These are phyloP conservation scores for Galaxias olidus DNA, from an alignment of 2,797 vertebrate genomes.

Conservation along the genomic window DNA sequence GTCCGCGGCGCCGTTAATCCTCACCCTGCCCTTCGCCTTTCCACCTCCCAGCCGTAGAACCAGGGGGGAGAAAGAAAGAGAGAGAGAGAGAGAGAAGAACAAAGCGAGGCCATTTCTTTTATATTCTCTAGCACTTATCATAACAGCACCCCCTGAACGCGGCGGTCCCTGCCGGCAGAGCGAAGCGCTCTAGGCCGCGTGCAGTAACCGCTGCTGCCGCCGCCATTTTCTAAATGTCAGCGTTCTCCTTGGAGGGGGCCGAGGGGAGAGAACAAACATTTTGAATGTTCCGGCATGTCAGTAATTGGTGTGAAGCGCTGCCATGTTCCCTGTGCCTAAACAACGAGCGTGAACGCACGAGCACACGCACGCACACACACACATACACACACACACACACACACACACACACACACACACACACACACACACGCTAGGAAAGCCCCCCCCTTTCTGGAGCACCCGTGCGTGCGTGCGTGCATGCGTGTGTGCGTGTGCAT, in stretches of 20 bases:
- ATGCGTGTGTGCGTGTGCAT: background rate
- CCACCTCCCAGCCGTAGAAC: background rate
- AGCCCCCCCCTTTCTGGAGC: background rate
- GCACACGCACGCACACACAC: too few species aligned
- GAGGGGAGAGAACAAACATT: slow-evolving; percentile 9
- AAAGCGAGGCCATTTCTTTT: too few species aligned
- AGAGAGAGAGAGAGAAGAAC: too few species aligned
- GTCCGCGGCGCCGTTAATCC: background rate
- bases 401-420: too few species aligned
- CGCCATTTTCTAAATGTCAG: slow-evolving; percentile 9
- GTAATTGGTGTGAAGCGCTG: slow-evolving; percentile 63
- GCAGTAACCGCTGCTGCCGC: too few species aligned
- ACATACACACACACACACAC: too few species aligned
- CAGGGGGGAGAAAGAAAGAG: too few species aligned
- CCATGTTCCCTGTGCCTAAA: slow-evolving; percentile 18
- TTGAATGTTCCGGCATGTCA: slow-evolving; percentile 25
- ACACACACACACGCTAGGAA: background rate
- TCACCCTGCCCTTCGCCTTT: background rate
- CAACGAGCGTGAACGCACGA: background rate
- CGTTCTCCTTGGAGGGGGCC: slow-evolving; percentile 4
- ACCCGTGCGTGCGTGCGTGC: background rate
- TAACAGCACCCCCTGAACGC: slow-evolving; percentile 11
- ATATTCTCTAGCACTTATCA: too few species aligned
- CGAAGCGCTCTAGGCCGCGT: too few species aligned
- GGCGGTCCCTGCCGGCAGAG: background rate